Base-by-base conservation (phyloP, 1,140 invertebrate species). In the Cotesia typhae region DNA sequence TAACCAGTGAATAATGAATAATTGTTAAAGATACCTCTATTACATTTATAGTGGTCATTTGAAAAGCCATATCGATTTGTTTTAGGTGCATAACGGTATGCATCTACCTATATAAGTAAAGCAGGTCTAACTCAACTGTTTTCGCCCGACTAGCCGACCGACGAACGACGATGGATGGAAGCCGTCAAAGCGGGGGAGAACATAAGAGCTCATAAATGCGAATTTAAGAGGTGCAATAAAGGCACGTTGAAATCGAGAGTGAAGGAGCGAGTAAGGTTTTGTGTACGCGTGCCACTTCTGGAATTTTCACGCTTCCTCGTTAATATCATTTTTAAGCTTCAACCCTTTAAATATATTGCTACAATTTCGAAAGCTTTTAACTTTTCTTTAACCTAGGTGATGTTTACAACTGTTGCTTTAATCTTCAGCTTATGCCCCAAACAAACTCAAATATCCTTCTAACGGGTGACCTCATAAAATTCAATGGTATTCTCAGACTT, bases 191-290 rank as follows among this genome's bases (percentile, higher is more conserved):
- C 71, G 63, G 41, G 73, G 71, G 77, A 74, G 78, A 81, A 80
- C 84, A 85, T 87, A 87, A 87, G 85, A 87, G 86, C 84, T 87
- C 85, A 87, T 87, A 87, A 87, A 87, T 87, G 86, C 81, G 86
- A 87, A 87, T 87, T 87, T 87, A 87, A 87, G 84, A 87, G 86
- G 83, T 83, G 85, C 82, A 87, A 87, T 87, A 87, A 87, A 87
- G 86, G 85, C 84, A 87, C 85, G 82, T 84, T 87, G 84, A 87
- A 87, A 87, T 87, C 80, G 85, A 87, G 85, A 87, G 84, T 85
- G 83, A 87, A 86, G 78, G 81, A 83, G 79, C 77, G 80, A 77
- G 73, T 82, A 78, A 82, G 80, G 81, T 80, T 81, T 80, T 75
- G 71, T 72, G 14, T 64, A n/a, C 70, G 69, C 70, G 67, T 75